phyloP scores from a whole-genome alignment of 2,888 invertebrate genomes.

The Cyclophora punctaria region DNA sequence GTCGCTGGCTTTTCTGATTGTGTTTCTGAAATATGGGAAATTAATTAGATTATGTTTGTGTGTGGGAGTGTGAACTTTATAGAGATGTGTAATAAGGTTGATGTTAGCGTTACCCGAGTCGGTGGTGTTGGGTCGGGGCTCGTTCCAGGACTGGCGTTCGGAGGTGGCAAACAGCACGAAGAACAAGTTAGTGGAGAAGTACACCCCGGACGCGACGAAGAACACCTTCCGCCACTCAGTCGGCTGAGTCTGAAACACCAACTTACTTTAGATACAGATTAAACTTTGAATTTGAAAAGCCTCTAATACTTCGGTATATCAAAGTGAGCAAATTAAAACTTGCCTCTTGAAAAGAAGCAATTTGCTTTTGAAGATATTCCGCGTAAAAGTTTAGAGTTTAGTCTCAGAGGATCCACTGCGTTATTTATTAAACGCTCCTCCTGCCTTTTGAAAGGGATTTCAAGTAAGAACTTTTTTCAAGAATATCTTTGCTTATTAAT shows the following conservation, averaged over 20 bases:
- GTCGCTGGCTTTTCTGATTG: conserved; percentile 4
- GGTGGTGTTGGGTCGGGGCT: conserved; percentile 41
- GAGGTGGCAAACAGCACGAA: conserved; percentile 82
- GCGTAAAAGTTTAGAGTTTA: too few relatives aligned
- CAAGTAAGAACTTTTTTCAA: too few relatives aligned
- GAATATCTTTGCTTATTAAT: too few relatives aligned
- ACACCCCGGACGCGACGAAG: conserved; percentile 81
- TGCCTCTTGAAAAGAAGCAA: conserved; percentile 3
- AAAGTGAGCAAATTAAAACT: conserved; percentile 20
- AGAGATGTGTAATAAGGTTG: not conserved
- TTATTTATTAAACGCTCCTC: not conserved
- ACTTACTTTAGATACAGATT: conserved; percentile 7
- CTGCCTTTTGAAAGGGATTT: too few relatives aligned
- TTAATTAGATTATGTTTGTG: too few relatives aligned
- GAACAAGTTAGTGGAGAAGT: conserved; percentile 79
- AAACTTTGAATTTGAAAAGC: conserved; percentile 6
- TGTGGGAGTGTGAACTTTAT: not conserved
- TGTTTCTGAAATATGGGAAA: conserved; percentile 7
- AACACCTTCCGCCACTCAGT: conserved; percentile 84
- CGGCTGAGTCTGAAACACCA: conserved; percentile 68
- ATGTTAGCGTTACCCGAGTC: conserved; percentile 31
- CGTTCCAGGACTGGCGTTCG: conserved; percentile 83
- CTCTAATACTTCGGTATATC: conserved; percentile 18
- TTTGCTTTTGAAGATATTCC: not conserved
- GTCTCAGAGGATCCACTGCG: too few relatives aligned